phyloP scores from a whole-genome alignment of 2,888 invertebrate species.

The Dryadula phaetusa region DNA sequence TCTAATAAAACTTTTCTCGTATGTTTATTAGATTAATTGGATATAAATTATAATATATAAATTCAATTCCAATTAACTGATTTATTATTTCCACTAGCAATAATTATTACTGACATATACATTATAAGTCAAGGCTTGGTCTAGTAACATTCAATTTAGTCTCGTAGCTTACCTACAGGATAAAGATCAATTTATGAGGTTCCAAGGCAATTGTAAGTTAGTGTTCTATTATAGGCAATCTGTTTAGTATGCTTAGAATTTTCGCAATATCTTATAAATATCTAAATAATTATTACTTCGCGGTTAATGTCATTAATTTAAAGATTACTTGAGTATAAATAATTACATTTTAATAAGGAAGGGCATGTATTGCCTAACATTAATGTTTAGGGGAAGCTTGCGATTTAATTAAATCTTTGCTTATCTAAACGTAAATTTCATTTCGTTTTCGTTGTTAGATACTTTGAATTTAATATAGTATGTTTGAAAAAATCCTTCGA shows the following conservation, averaged over 20 bases:
- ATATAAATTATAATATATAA: conserved; percentile 14
- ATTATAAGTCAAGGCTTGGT: neutral
- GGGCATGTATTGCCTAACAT: neutral
- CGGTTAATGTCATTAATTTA: neutral
- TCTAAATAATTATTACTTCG: neutral
- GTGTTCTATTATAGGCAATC: neutral
- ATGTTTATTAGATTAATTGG: conserved; percentile 11
- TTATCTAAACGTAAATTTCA: conserved; percentile 15
- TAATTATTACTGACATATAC: neutral
- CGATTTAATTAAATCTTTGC: conserved; percentile 28
- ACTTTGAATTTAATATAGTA: neutral
- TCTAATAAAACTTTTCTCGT: conserved; percentile 28
- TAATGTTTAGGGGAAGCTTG: conserved; percentile 4
- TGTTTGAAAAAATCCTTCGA: neutral
- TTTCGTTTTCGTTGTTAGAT: neutral
- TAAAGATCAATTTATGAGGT: neutral
- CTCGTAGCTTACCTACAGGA: neutral
- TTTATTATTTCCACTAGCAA: neutral
- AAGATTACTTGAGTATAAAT: conserved; percentile 3
- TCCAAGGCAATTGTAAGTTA: neutral
- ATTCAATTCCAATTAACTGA: neutral
- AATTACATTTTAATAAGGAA: conserved; percentile 12
- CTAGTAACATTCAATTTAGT: neutral
- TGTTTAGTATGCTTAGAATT: neutral
- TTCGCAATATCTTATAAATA: neutral